Percentiles rank a stretch among this genome's conserved stretches.
phyloP scores from a whole-genome alignment of 2,113 vertebrate species.

The Psettodes erumei region DNA sequence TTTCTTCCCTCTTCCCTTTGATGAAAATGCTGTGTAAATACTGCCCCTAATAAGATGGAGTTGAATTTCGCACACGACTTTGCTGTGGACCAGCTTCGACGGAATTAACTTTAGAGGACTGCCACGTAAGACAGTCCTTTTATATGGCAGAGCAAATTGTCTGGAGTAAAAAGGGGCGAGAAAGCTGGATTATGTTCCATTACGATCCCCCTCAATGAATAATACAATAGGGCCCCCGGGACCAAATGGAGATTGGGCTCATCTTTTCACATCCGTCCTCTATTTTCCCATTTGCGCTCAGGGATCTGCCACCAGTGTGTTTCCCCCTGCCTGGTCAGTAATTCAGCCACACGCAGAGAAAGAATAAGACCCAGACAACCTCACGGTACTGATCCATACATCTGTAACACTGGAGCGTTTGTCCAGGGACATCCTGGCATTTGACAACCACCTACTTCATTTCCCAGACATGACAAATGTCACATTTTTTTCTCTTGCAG shows the following conservation, averaged over 20 bases:
- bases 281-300: slow-evolving; percentile 36
- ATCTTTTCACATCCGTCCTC: slow-evolving; percentile 44
- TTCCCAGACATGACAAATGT: slow-evolving; percentile 43
- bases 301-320: slow-evolving; percentile 16
- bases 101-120: slow-evolving; percentile 32
- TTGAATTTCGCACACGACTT: slow-evolving; percentile 8
- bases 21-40: slow-evolving; percentile 51
- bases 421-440: slow-evolving; percentile 48
- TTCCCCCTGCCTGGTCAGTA: slow-evolving; percentile 19
- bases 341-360: slow-evolving; percentile 25
- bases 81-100: slow-evolving; percentile 25
- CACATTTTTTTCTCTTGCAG: slow-evolving; percentile 34
- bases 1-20: slow-evolving; percentile 2
- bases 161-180: slow-evolving; percentile 52
- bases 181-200: slow-evolving; percentile 62
- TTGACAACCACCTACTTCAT: slow-evolving; percentile 30
- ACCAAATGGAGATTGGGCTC: slow-evolving; percentile 57
- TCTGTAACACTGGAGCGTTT: neutral
- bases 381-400: slow-evolving; percentile 2
- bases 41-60: slow-evolving; percentile 23
- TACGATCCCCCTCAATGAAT: slow-evolving; percentile 58
- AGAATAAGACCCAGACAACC: slow-evolving; percentile 12
- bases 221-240: slow-evolving; percentile 59
- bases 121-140: slow-evolving; percentile 31
- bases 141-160: slow-evolving; percentile 42